Base-by-base conservation (phyloP, 1,140 invertebrate species). In the Ptiloglossa arizonensis region DNA sequence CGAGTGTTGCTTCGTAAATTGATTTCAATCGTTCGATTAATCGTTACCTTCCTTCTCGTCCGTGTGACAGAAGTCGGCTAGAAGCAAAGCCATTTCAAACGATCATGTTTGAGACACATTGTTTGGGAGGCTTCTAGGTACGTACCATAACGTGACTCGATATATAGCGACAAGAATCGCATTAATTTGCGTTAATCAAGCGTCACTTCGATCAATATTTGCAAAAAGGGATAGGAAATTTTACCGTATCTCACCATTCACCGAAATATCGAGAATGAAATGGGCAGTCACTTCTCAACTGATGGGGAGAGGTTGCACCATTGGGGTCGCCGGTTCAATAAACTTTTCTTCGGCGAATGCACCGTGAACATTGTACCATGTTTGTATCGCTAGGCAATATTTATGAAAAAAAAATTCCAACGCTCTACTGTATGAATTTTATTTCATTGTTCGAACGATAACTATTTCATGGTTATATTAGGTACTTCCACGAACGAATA, bases 31-130 rank as follows among this genome's bases (percentile, higher is more conserved):
- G 83, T 87, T 90, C 77, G 81, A 85, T 81, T 88, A 75, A 88
- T 86, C 72, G 84, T 91, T 92, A 92, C 91, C 90, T 92, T 92
- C 86, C 90, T 91, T 90, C 88, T 92, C 81, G 87, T 91, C 91
- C 91, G 91, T 90, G 89, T 87, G 83, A 89, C 84, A 88, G 87
- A 89, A 88, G 90, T 90, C 81, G 90, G 91, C 91, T 92, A 90
- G 80, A 92, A 92, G 90, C 90, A 92, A 90, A 91, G 89, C 90
- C 89, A 90, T 88, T 90, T 90, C 88, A 91, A 89, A 91, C 85
- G 87, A 87, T 92, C 90, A 91, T 88, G 81, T 91, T 87, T 78
- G 80, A 85, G 74, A 86, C 80, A 83, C 56, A 46, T 44, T 62
- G 50, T 62, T 70, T 27, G 73, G 63, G 63, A 56, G 63, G 68